These are phyloP conservation scores for Chaetophractus vellerosus DNA, from an alignment of 2,797 vertebrate genomes.

Conservation along the genomic window DNA sequence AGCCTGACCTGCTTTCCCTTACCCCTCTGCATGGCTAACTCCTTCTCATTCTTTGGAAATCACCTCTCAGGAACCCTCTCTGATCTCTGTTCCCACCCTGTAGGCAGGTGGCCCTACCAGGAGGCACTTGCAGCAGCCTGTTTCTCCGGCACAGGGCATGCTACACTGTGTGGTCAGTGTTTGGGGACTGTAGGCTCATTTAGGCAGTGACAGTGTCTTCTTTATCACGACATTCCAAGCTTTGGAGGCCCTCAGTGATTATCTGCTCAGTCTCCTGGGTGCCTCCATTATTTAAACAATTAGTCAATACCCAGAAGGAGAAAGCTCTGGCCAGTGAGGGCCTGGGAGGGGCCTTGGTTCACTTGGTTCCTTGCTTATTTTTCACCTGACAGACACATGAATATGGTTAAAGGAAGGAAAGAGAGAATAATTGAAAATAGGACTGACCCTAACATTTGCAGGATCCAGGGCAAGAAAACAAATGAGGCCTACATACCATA, in stretches of 20 bases:
- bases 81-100: background rate
- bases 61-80: background rate
- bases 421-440: background rate
- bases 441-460: background rate
- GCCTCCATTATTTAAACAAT: background rate
- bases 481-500: background rate
- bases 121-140: background rate
- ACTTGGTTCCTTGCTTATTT: background rate
- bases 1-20: background rate
- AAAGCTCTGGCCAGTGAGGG: background rate
- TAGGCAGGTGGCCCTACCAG: background rate
- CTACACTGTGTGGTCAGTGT: background rate
- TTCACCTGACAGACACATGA: background rate
- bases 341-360: background rate
- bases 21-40: background rate
- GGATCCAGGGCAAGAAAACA: background rate
- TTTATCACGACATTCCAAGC: background rate
- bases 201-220: background rate
- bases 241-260: background rate
- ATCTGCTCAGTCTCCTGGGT: background rate
- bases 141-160: background rate
- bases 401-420: constrained; percentile 1
- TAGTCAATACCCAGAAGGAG: background rate
- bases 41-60: background rate
- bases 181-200: background rate